Base-by-base conservation (phyloP, 2,113 vertebrate species). In the Carassius gibelio region DNA sequence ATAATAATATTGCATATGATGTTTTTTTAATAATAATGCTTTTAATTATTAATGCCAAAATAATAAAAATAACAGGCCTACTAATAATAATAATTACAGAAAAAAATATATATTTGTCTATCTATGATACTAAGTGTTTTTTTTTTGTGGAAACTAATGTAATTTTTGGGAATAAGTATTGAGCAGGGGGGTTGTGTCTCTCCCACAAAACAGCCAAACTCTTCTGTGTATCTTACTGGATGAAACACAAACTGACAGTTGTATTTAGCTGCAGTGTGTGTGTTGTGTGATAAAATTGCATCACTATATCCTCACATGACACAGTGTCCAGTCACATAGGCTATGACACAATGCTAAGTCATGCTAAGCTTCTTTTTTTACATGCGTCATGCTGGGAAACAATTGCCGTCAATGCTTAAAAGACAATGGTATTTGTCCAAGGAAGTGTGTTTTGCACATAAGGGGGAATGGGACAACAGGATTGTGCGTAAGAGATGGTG, bases 371-470 rank as follows among this genome's bases (percentile, higher is more conserved):
- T 42, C 10, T 61, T 61, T 78, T 61, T 61, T 79, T 57, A 79
- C 52, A 36, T 19, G 13, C 76, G 21, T 79, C 76, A 79, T 61
- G 34, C 21, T 79, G 34, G 42, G 55, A 79, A 79, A 79, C 34
- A 79, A 14, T 61, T 42, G 61, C 55, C 8, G 0, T 57, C 30
- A 59, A 11, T 13, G 34, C 55, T 42, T 64, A 11, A 7, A 23
- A 80, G 57, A 80, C 77, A 80, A 64, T 64, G 8, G 59, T 80
- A 26, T 80, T 80, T 80, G 14, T 64, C 13, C n/a, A 80, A 62
- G 77, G 34, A 80, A 80, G 77, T 48, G 59, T 64, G n/a, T 80
- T 80, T 48, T 80, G 13, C 38, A 30, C 38, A 80, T 80, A 14
- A 48, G 0, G 11, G n/a, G 45, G 14, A 80, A 80, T 8, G 13